phyloP scores from a whole-genome alignment of 2,113 vertebrate species.

The Terrapene triunguis region DNA sequence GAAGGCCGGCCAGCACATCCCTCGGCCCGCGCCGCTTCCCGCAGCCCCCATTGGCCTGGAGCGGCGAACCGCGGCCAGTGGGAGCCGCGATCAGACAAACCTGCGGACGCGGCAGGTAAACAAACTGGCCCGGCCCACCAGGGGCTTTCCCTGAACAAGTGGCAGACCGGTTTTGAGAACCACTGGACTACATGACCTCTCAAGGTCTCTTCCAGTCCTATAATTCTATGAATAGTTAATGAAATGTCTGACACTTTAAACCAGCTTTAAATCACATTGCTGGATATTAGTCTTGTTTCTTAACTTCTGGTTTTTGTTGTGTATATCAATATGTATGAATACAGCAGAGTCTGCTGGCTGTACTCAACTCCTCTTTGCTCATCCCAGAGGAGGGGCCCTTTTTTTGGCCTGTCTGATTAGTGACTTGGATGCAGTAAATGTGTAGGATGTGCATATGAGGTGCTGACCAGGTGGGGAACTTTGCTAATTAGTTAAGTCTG shows the following conservation, averaged over 20 bases:
- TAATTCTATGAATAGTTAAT: not conserved
- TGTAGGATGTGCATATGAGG: not conserved
- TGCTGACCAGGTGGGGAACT: not conserved
- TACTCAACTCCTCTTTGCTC: rapidly evolving
- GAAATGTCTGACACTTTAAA: not conserved
- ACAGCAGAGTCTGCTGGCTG: not conserved
- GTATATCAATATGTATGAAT: not conserved
- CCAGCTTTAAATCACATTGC: not conserved
- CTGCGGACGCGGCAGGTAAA: too few relatives aligned
- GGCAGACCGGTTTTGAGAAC: too few relatives aligned
- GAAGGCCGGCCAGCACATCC: too few relatives aligned
- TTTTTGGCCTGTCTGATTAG: not conserved
- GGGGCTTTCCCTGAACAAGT: too few relatives aligned
- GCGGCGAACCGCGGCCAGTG: too few relatives aligned
- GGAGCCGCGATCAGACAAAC: too few relatives aligned
- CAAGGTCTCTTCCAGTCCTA: too few relatives aligned
- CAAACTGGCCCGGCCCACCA: too few relatives aligned
- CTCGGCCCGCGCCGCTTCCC: too few relatives aligned
- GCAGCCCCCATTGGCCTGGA: too few relatives aligned
- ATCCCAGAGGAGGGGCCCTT: rapidly evolving
- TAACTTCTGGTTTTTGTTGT: not conserved
- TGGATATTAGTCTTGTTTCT: not conserved
- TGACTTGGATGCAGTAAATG: rapidly evolving
- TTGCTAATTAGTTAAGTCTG: not conserved
- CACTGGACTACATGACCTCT: too few relatives aligned